Base-by-base conservation (phyloP, 2,113 vertebrate genomes). In the Petromus typicus region DNA sequence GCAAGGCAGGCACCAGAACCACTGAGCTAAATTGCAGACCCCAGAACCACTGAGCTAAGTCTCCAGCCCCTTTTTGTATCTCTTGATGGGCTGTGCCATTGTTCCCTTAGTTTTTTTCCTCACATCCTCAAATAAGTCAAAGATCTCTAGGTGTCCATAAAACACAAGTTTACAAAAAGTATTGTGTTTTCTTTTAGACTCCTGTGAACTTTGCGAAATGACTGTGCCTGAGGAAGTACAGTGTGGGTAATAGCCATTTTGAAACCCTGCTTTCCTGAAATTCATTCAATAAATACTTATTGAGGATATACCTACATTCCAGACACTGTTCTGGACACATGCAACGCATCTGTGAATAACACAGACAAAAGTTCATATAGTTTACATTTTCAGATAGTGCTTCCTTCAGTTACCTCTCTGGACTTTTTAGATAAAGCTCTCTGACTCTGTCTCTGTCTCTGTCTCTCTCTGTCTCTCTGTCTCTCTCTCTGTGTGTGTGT, bases 261-360 rank as follows among this genome's bases (percentile, higher is more conserved):
- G 40, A 90, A 92, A 45, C 23, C 87, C 51, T 84, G 7, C 63
- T 90, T 85, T 45, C 82, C 40, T 86, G 54, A 90, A 92, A 76
- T 59, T 90, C 54, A 71, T 14, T 82, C 61, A 40, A 32, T 48
- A 51, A 75, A 63, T 84, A 90, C 22, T 40, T 93, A 73, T 12
- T 85, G 59, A 95, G 9, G 59, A 61, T 71, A 48, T 45, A 81
- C 2, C 18, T 81, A 59, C 14, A 37, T 61, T n/a, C 45, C 79
- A 83, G 43, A 34, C 30, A 67, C 7, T 56, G 3, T 71, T 73
- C 45, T 82, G 22, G 37, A 59, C 5, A 57, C 43, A 86, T 90
- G n/a, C 1, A 56, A 48, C 57, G 63, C 64, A 90, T 73, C 37
- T 67, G 22, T 80, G 63, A 64, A 40, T 69, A 78, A 79, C 37